Conservation (phyloP, 1,140 invertebrate genomes). For the Aphis gossypii region DNA sequence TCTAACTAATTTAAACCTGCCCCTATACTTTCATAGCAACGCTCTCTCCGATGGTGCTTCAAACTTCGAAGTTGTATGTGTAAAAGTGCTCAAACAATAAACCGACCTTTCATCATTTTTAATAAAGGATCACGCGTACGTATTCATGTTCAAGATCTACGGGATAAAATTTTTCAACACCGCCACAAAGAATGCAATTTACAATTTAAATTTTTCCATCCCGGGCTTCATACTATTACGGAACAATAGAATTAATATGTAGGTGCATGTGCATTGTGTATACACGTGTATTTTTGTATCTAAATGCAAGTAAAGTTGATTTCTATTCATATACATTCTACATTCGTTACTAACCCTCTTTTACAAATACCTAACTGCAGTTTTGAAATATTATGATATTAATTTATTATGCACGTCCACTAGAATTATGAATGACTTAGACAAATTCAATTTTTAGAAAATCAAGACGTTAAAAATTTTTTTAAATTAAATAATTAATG, state of each 20-base stretch:
- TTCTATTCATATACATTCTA: background rate
- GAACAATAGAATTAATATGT: conserved; percentile 1
- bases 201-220: conserved; percentile 22
- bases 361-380: background rate
- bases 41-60: background rate
- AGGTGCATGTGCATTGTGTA: too few species aligned
- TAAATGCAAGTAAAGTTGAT: background rate
- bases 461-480: background rate
- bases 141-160: background rate
- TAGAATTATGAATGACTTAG: background rate
- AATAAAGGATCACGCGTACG: background rate
- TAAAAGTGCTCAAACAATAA: conserved; percentile 31
- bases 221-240: background rate
- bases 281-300: background rate
- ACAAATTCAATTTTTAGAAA: background rate
- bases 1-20: conserved; percentile 7
- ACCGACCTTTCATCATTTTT: conserved; percentile 14
- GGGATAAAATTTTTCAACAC: background rate
- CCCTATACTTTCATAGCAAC: background rate
- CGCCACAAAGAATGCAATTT: conserved; percentile 26
- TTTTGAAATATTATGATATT: background rate
- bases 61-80: background rate
- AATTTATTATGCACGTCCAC: background rate
- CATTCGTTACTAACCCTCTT: background rate
- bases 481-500: background rate